Percentiles rank a stretch among this genome's conserved stretches.
phyloP scores from a whole-genome alignment of 2,888 invertebrate genomes.

The Arge pagana region DNA sequence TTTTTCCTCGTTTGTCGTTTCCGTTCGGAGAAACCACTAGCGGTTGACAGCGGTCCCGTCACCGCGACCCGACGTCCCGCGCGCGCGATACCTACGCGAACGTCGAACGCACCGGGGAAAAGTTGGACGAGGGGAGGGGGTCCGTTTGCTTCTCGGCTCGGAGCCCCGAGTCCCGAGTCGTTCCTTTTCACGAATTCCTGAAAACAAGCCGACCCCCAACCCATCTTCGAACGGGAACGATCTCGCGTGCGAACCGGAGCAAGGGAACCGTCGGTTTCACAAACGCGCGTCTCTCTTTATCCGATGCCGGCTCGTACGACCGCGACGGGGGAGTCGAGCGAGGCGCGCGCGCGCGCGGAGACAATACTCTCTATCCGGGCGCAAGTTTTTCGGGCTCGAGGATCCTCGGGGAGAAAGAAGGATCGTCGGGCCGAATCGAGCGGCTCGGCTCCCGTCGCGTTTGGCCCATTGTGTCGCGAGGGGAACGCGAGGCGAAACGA shows the following conservation, averaged over 20 bases:
- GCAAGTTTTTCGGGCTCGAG: conserved; percentile 41
- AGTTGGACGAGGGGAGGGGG: too few relatives aligned
- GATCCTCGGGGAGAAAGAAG: conserved; percentile 8
- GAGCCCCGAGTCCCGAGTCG: too few relatives aligned
- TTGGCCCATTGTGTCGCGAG: conserved; percentile 31
- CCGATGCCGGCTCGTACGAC: conserved; percentile 31
- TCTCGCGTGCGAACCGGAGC: conserved; percentile 26
- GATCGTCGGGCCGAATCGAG: too few relatives aligned
- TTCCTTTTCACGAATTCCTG: too few relatives aligned
- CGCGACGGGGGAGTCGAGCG: conserved; percentile 23
- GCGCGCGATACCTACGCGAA: too few relatives aligned
- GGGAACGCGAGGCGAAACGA: conserved; percentile 19
- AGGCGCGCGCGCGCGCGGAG: conserved; percentile 49
- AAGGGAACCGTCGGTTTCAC: conserved; percentile 42
- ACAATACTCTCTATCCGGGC: conserved; percentile 56
- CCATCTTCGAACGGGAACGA: conserved; percentile 29
- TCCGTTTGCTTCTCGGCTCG: too few relatives aligned
- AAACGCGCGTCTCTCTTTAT: conserved; percentile 44
- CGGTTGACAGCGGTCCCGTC: too few relatives aligned
- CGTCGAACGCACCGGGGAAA: too few relatives aligned
- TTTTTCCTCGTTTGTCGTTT: too few relatives aligned
- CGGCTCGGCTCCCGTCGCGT: conserved; percentile 54
- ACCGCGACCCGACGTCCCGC: too few relatives aligned
- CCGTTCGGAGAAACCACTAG: too few relatives aligned
- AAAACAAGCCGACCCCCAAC: too few relatives aligned